A percentile compares a stretch with the other conserved stretches of the same genome.
Conservation (phyloP, 2,113 vertebrate genomes). For the Muntiacus muntjak region DNA sequence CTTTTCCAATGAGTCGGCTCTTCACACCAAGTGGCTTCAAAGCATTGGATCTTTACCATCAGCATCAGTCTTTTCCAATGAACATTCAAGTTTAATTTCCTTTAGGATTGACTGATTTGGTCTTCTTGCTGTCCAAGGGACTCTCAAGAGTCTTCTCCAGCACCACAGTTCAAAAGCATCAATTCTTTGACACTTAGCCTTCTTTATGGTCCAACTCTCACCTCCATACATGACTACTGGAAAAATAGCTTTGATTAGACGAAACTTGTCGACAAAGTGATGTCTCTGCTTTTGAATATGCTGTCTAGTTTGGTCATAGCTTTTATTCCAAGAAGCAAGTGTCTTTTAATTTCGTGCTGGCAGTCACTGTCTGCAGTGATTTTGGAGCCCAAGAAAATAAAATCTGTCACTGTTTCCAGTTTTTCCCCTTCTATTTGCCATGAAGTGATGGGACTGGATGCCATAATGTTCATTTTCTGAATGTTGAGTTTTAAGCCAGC, state of each 20-base stretch:
- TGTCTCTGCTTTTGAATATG: not conserved
- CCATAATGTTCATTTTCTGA: not conserved
- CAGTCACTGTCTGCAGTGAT: not conserved
- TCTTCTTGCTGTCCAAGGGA: not conserved
- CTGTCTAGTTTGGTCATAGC: not conserved
- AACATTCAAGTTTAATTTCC: not conserved
- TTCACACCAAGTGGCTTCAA: not conserved
- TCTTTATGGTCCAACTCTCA: not conserved
- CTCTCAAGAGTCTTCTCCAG: not conserved
- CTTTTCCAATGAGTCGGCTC: not conserved
- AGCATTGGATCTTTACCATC: not conserved
- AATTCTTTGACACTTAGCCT: not conserved
- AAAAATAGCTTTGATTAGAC: not conserved
- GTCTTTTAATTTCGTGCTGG: not conserved
- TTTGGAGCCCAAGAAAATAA: not conserved
- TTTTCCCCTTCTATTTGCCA: not conserved
- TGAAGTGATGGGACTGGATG: not conserved
- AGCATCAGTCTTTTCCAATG: not conserved
- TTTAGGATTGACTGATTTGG: not conserved
- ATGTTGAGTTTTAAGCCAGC: not conserved
- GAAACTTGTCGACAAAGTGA: not conserved
- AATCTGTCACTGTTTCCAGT: not conserved
- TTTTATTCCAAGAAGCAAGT: not conserved
- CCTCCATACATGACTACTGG: not conserved
- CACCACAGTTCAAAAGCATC: not conserved